Base-by-base conservation (phyloP, 2,797 vertebrate species). In the Echeneis naucrates region DNA sequence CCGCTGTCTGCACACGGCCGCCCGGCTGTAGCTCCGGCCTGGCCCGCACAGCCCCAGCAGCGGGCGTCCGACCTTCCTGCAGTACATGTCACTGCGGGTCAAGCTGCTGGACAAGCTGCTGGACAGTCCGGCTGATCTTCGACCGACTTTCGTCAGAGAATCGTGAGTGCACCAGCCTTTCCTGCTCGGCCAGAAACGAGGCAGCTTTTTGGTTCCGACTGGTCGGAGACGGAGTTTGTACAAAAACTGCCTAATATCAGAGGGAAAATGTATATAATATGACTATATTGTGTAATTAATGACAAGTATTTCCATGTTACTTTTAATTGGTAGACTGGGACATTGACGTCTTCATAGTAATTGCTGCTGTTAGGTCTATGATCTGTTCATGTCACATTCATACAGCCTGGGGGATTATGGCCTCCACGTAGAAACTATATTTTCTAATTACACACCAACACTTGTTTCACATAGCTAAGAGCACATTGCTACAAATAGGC, bases 21-120 rank as follows among this genome's bases (percentile, higher is more conserved):
- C 74, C 91, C 91, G 81, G 84, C 83, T 88, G 24, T 54, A 70
- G 4, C 8, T 12, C 2, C 45, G 4, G 8, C n/a, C 76, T 0
- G 82, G 56, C 51, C 64, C 27, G n/a, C 19, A 67, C 4, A 91
- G 14, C 1, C 86, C 80, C 0, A 70, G 70, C 45, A 84, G 4
- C 5, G 90, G 13, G 14, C 83, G 72, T 13, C 65, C 11, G 0
- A 78, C 64, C 78, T 80, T 92, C 8, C 35, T 81, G 0, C 26
- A 68, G 35, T 51, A 89, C 93, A 94, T 94, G 27, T 30, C 53
- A 16, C 2, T 1, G n/a, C n/a, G n/a, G n/a, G n/a, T n/a, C n/a
- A n/a, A n/a, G n/a, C n/a, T n/a, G n/a, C n/a, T n/a, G n/a, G n/a
- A n/a, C n/a, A n/a, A 0, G 27, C 8, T 7, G 4, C 4, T 12